phyloP scores from a whole-genome alignment of 2,797 vertebrate species.

The Mormyrus hasselquistii region DNA sequence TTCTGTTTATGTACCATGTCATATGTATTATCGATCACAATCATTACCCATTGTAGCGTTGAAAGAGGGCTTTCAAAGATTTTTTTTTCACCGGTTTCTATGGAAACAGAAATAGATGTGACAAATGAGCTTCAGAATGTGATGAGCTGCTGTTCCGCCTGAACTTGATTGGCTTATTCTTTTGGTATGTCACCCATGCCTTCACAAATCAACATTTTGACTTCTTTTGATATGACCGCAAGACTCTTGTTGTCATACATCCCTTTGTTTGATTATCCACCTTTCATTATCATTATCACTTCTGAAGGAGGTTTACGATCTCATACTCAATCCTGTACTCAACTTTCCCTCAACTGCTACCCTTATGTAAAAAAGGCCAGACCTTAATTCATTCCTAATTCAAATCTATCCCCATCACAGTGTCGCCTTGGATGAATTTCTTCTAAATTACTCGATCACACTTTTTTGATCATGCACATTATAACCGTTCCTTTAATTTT shows the following conservation, averaged over 20 bases:
- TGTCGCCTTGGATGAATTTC: constrained; percentile 21
- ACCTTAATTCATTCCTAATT: neutral
- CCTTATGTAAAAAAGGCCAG: neutral
- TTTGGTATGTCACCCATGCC: neutral
- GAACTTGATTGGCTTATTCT: constrained; percentile 22
- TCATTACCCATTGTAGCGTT: neutral
- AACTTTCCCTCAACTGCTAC: neutral
- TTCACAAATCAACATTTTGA: neutral
- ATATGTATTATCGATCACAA: neutral
- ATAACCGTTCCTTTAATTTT: constrained; percentile 19
- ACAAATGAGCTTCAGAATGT: constrained; percentile 40
- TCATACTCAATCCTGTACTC: neutral
- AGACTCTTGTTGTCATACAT: neutral
- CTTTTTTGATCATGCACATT: constrained; percentile 17
- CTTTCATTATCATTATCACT: neutral
- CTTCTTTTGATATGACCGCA: neutral
- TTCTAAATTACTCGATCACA: constrained; percentile 26
- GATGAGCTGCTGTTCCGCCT: constrained; percentile 38
- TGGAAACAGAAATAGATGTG: constrained; percentile 51
- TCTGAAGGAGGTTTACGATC: neutral
- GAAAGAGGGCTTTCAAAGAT: constrained; percentile 44
- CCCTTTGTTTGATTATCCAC: neutral
- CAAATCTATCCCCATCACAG: neutral
- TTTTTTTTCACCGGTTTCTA: constrained; percentile 39
- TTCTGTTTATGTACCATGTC: neutral